Base-by-base conservation (phyloP, 2,797 vertebrate genomes). In the Sebastes steindachneri region DNA sequence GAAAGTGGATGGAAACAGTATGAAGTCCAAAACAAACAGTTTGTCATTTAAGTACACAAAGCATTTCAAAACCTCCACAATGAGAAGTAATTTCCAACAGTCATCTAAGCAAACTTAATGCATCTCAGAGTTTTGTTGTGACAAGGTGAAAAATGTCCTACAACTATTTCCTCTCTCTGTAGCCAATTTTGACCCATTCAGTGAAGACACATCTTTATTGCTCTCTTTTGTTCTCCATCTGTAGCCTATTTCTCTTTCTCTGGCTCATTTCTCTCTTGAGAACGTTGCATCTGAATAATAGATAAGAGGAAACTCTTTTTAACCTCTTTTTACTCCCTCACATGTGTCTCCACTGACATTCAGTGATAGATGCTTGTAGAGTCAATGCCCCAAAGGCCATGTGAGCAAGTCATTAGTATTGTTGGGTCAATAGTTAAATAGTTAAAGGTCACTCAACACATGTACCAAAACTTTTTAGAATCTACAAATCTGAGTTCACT, bases 31-130 rank as follows among this genome's bases (percentile, higher is more conserved):
- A 63, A 45, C 63, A 51, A 33, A 55, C 19, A 23, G 17, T 73
- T 70, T 57, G 51, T n/a, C 25, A 48, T 76, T 54, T 41, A 37
- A 63, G 17, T 55, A 83, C 14, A 71, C 66, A 67, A 68, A 54
- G 11, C 51, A 57, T 35, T 23, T 58, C 4, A 45, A 54, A 75
- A 33, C 35, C 48, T 64, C 12, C 26, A 45, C 28, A 72, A 51
- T 19, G n/a, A 77, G 5, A 69, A 62, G 28, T 54, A 2, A 29
- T 57, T 31, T 68, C 21, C 17, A 54, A 19, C 53, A 68, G 45
- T 72, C 53, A 55, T 76, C 23, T 53, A 23, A 71, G 29, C 41
- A 68, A 65, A 55, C 28, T 37, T 71, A 29, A 26, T 33, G 17
- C 10, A 33, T 72, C 53, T 65, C 59, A 78, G 67, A 48, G 41